Evolutionary conservation across 2,113 vertebrate genomes (phyloP).

Genomic region (Coptodon bakossiorum): DNA sequence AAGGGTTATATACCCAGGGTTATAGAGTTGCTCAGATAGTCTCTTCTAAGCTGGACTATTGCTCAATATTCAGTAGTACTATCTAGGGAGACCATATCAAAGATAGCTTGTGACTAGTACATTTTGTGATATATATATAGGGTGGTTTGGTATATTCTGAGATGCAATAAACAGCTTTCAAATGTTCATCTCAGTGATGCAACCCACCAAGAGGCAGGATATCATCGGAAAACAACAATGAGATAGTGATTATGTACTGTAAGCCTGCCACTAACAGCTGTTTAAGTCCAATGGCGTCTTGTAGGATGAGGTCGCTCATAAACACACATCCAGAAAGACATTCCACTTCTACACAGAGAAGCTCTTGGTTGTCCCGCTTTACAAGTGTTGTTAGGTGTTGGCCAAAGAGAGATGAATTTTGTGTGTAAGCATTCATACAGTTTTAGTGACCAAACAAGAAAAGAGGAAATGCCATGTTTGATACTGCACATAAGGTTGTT

Average conservation of each 20-base stretch:
- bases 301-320: neutral
- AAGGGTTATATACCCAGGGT: fast-evolving
- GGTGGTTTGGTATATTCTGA: neutral
- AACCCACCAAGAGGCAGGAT: neutral
- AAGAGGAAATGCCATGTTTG: neutral
- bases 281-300: fast-evolving
- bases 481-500: neutral
- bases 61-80: neutral
- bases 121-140: neutral
- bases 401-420: neutral
- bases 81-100: neutral
- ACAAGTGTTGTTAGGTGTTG: neutral
- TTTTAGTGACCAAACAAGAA: neutral
- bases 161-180: neutral
- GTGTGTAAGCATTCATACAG: neutral
- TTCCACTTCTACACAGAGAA: neutral
- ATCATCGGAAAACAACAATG: neutral
- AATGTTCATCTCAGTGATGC: neutral
- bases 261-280: neutral
- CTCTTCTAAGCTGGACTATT: neutral
- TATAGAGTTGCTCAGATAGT: neutral
- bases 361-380: neutral
- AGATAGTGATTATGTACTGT: neutral
- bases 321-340: neutral
- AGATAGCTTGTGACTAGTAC: neutral